A percentile compares a stretch with the other conserved stretches of the same genome.
Conservation (phyloP, 2,113 vertebrate genomes). For the Trichechus manatus region DNA sequence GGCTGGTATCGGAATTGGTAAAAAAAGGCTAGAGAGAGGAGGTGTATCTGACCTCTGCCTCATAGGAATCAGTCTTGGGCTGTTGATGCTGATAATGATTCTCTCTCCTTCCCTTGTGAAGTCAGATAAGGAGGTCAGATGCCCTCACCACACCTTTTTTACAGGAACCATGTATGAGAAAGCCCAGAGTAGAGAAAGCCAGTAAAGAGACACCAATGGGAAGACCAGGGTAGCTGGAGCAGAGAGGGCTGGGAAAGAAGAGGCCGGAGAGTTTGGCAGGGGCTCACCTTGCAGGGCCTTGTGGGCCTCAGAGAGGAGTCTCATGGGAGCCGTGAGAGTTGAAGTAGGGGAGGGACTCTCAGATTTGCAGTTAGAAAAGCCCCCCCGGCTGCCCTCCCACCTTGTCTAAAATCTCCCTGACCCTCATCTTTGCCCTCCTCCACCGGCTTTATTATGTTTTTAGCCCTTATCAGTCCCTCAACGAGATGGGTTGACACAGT, state of each 20-base stretch:
- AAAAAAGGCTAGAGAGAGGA: no score
- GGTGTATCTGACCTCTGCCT: no score
- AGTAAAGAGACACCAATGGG: not conserved
- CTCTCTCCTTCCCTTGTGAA: no score
- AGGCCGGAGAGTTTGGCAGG: not conserved
- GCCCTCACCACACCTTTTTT: no score
- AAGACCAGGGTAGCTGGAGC: not conserved
- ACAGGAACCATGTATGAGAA: not conserved
- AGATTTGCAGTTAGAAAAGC: not conserved
- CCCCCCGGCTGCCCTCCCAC: not conserved
- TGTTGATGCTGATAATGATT: no score
- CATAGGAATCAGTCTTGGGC: no score
- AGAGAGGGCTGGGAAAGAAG: not conserved
- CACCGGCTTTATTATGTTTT: not conserved
- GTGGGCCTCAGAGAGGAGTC: not conserved
- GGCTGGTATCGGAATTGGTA: no score
- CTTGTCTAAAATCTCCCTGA: not conserved
- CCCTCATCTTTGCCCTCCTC: not conserved
- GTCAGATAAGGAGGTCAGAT: no score
- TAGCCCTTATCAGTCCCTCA: no score
- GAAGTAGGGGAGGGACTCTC: not conserved
- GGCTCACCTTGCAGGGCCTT: not conserved
- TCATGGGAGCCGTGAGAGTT: not conserved
- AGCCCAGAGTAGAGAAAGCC: not conserved
- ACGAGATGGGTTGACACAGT: no score